phyloP scores from a whole-genome alignment of 2,113 vertebrate species.

The Bufo bufo region DNA sequence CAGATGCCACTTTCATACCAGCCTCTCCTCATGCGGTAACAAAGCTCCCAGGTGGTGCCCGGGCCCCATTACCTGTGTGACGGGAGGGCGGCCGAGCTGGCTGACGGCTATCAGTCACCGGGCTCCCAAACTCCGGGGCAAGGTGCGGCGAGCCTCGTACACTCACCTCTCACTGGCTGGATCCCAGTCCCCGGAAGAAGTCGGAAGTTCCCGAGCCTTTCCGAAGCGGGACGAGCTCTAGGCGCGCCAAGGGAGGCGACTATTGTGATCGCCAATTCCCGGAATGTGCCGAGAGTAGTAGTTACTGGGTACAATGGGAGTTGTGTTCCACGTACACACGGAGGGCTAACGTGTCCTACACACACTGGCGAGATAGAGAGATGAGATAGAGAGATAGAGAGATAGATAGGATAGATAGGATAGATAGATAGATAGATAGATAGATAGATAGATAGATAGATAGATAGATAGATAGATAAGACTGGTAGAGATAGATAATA shows the following conservation, averaged over 20 bases:
- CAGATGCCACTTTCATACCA: not conserved
- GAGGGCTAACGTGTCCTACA: too few species aligned
- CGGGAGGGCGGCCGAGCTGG: not conserved
- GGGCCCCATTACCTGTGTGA: not conserved
- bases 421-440: too few species aligned
- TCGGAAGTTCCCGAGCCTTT: not conserved
- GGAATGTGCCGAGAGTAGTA: slow-evolving; percentile 70
- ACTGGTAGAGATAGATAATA: too few species aligned
- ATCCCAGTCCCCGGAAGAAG: slow-evolving; percentile 54
- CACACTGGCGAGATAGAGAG: too few species aligned
- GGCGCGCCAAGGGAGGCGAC: slow-evolving; percentile 55
- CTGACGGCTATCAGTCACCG: not conserved
- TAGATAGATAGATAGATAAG: too few species aligned
- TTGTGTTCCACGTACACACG: not conserved
- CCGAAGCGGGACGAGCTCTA: slow-evolving; percentile 57
- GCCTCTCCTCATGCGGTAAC: not conserved
- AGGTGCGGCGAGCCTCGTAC: slow-evolving; percentile 56
- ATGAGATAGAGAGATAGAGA: too few species aligned
- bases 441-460: too few species aligned
- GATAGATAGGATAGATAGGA: too few species aligned
- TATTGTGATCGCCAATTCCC: slow-evolving; percentile 66
- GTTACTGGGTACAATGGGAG: not conserved
- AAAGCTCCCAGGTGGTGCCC: not conserved
- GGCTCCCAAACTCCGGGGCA: not conserved
- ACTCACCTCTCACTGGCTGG: slow-evolving; percentile 35